Evolutionary conservation across 2,797 vertebrate species (phyloP), one percentile per base, ranked within the genome.

Genomic region (Perdix hodgsoniae): DNA sequence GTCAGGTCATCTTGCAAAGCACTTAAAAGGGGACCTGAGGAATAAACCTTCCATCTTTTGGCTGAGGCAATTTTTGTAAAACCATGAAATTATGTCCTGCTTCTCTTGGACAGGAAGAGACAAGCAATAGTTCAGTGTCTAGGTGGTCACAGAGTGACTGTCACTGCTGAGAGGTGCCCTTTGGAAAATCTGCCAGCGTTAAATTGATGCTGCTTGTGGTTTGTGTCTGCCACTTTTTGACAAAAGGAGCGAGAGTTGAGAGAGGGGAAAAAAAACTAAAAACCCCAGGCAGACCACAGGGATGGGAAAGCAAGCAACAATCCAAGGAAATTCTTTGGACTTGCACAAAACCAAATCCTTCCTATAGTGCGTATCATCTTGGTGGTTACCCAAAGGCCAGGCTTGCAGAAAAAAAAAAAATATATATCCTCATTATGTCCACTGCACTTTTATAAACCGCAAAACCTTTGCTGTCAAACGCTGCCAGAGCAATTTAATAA

Each of bases 401-500:
- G 84, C 89, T 95, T 49, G 35, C 63, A 84, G 16, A 22, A 74
- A 75, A 45, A 50, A 86, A 89, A 67, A 60, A 63, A 88, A n/a
- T n/a, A n/a, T n/a, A n/a, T n/a, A n/a, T 52, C 94, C 91, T 93
- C 86, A 93, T 95, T 95, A 92, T 76, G 93, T 95, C 92, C 82
- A 70, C 26, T 92, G 92, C 64, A 73, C 80, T 96, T 54, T 33
- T 70, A 72, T 77, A 96, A 95, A 87, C 66, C 74, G 76, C 87
- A 95, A 95, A 97, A 95, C 69, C 90, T 96, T 86, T 81, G 66
- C 94, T 96, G 95, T 96, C 94, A 95, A 95, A 95, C 47, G 81
- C 92, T 95, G 94, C 94, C 95, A 96, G 95, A 90, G 92, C 89
- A 93, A 97, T 97, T 96, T 95, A 94, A 95, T 89, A 95, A 96